Evolutionary conservation across 2,797 vertebrate genomes (phyloP).

Genomic region (Pogoniulus pusillus): DNA sequence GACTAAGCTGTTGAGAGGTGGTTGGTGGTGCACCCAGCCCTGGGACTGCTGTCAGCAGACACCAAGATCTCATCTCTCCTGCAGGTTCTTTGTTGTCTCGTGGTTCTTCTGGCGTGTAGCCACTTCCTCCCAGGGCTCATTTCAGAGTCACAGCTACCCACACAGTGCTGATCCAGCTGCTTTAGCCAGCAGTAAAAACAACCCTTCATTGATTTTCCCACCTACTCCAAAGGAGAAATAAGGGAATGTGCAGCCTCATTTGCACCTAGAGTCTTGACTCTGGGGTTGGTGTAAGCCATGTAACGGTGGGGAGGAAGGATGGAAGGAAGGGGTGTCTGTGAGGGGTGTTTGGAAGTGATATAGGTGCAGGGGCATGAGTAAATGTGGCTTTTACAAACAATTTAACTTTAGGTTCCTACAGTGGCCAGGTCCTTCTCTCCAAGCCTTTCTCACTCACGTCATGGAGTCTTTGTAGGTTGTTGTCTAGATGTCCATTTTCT

Average conservation of each 20-base stretch:
- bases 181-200: neutral
- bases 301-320: neutral
- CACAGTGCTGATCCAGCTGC: neutral
- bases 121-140: neutral
- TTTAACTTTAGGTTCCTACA: neutral
- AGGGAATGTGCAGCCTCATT: neutral
- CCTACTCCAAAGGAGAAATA: neutral
- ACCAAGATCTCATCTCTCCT: neutral
- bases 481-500: neutral
- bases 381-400: neutral
- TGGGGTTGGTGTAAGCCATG: accelerated
- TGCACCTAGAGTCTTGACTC: neutral
- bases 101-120: neutral
- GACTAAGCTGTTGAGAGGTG: too few species aligned
- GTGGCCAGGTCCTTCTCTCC: neutral
- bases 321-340: too few species aligned
- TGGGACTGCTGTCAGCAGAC: neutral
- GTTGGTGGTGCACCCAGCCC: neutral
- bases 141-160: neutral
- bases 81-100: neutral
- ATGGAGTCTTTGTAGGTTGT: neutral
- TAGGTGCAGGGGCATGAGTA: accelerated
- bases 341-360: too few species aligned
- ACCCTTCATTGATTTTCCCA: neutral
- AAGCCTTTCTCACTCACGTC: neutral